Evolutionary conservation across 2,888 invertebrate genomes (phyloP).

Genomic region (Callyntrura sp.): DNA sequence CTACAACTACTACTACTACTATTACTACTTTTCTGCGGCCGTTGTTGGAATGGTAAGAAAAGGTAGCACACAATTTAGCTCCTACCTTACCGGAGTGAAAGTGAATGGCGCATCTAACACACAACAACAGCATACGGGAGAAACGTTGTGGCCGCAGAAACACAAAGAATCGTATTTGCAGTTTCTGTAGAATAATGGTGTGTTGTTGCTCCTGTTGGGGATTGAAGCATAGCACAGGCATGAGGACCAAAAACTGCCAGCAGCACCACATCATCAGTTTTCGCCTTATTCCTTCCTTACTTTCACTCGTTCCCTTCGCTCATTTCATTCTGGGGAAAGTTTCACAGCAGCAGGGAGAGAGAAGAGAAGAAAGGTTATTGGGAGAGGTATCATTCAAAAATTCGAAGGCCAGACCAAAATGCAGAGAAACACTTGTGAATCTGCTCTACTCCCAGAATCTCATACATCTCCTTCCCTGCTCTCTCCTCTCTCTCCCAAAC

Average conservation of each 20-base stretch:
- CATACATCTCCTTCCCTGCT: conserved; percentile 61
- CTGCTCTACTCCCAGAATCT: conserved; percentile 57
- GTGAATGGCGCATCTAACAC: too few relatives aligned
- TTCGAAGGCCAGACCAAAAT: too few relatives aligned
- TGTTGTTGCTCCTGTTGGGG: too few relatives aligned
- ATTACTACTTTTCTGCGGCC: too few relatives aligned
- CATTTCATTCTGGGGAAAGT: background rate
- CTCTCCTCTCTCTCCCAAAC: conserved; percentile 27
- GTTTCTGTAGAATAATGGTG: too few relatives aligned
- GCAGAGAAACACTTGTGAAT: conserved; percentile 44
- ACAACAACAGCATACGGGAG: too few relatives aligned
- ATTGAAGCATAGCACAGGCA: conserved; percentile 13
- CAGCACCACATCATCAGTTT: conserved; percentile 66
- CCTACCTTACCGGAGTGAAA: too few relatives aligned
- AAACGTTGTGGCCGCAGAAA: background rate
- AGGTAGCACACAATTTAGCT: background rate
- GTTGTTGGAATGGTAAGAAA: background rate
- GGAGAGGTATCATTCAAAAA: background rate
- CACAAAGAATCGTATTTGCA: too few relatives aligned
- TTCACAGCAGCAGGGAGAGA: conserved; percentile 8
- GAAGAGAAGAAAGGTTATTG: background rate
- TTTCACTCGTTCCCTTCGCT: conserved; percentile 23
- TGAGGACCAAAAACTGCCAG: conserved; percentile 53
- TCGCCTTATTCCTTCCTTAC: conserved; percentile 27
- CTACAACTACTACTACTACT: too few relatives aligned